Evolutionary conservation across 2,888 invertebrate genomes (phyloP), one percentile per base, ranked within the genome.

Genomic region (Frankliniella intonsa): DNA sequence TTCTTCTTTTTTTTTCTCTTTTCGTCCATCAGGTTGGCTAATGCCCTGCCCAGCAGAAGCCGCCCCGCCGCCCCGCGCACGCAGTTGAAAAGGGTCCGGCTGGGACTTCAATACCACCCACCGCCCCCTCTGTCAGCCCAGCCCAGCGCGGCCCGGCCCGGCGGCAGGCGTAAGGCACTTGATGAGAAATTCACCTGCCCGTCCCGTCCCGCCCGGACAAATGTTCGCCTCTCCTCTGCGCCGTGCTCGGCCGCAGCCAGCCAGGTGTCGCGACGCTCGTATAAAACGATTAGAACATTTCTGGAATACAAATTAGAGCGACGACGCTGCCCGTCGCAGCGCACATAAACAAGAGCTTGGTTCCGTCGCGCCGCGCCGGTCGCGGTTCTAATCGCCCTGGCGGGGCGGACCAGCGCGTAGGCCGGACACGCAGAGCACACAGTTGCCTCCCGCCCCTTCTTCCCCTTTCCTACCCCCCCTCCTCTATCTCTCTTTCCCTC

Each of bases 231-330:
- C 38, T 38, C 38, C 38, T 2, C 38, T 38, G 38, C 38, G 38
- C 38, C 5, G 38, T 3, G 22, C 69, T 22, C 69, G 22, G 25
- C 69, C 22, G 69, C 22, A 9, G 69, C 25, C 69, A 76, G 25
- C 69, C 22, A 76, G 69, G 69, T 76, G 69, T 76, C 69, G 69
- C 25, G 69, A 25, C 22, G 69, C 69, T 76, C 69, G 69, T 76
- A 76, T 76, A 76, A 76, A 76, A 76, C 25, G 69, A 76, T 76
- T 22, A 76, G 22, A 22, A 25, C 69, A 62, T 62, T 62, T n/a
- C n/a, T 62, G 14, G 62, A 22, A 76, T 25, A 76, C 69, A 76
- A 76, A 76, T 76, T 76, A 76, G 69, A 76, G 7, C 62, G 62
- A 62, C 62, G 62, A 62, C 38, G 38, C 38, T 5, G 38, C 38